Conservation (phyloP, 2,888 invertebrate genomes). For the Bimastos eiseni region DNA sequence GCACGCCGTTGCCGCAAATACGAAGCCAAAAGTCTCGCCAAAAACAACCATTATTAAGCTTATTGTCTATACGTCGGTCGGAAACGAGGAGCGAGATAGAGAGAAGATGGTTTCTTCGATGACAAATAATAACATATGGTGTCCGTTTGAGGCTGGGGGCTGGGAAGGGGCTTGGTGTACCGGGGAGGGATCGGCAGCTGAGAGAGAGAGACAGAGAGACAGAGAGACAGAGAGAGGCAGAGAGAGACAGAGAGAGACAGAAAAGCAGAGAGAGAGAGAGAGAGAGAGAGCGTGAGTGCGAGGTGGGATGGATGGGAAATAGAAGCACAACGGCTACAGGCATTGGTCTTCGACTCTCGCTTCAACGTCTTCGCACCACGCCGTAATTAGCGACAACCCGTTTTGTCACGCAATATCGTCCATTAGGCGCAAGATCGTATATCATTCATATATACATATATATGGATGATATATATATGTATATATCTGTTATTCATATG, state of each 20-base stretch:
- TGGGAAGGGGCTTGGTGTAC: not conserved
- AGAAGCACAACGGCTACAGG: not conserved
- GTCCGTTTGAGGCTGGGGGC: not conserved
- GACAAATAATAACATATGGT: not conserved
- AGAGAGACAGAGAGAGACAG: no score
- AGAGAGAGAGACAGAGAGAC: not conserved
- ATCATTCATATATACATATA: not conserved
- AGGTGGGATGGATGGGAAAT: not conserved
- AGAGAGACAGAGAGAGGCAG: no score
- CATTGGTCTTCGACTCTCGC: not conserved
- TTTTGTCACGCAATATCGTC: slow-evolving; percentile 17
- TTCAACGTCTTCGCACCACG: not conserved
- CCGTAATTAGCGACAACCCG: slow-evolving; percentile 16
- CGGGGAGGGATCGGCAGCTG: not conserved
- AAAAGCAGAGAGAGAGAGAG: no score
- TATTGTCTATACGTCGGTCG: not conserved
- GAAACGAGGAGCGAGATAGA: not conserved
- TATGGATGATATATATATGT: not conserved
- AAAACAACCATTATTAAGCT: slow-evolving; percentile 22
- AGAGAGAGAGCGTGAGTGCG: no score
- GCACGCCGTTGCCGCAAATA: not conserved
- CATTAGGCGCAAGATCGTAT: not conserved
- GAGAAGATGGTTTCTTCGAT: not conserved
- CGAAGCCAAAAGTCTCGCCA: not conserved
- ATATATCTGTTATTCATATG: not conserved